Evolutionary conservation across 2,113 vertebrate species (phyloP).

Genomic region (Jacana jacana): DNA sequence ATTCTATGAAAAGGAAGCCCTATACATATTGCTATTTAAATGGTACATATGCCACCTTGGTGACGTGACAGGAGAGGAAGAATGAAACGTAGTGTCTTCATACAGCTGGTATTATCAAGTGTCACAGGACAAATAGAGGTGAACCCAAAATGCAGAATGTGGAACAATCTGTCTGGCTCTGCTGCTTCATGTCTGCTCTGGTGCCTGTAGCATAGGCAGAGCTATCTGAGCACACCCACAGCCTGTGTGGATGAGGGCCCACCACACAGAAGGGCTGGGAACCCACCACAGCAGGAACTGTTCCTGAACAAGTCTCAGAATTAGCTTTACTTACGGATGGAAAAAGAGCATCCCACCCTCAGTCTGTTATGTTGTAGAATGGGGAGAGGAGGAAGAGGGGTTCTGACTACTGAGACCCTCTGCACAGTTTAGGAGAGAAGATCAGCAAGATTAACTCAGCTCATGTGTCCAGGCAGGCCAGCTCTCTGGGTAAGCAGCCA

Average conservation of each 20-base stretch:
- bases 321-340: neutral
- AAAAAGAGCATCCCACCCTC: neutral
- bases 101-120: neutral
- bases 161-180: neutral
- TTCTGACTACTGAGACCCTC: neutral
- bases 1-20: too few species aligned
- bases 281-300: neutral
- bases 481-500: neutral
- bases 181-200: neutral
- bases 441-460: neutral
- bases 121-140: neutral
- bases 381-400: neutral
- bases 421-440: neutral
- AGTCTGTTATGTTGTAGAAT: neutral
- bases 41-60: neutral
- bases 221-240: neutral
- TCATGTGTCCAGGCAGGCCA: neutral
- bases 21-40: neutral
- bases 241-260: neutral
- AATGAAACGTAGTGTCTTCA: neutral
- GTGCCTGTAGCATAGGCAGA: neutral
- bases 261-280: neutral
- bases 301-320: neutral
- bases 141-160: neutral
- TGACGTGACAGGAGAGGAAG: neutral